These are phyloP conservation scores for Phalanger gymnotis DNA, from an alignment of 2,797 vertebrate genomes.

Conservation along the genomic window DNA sequence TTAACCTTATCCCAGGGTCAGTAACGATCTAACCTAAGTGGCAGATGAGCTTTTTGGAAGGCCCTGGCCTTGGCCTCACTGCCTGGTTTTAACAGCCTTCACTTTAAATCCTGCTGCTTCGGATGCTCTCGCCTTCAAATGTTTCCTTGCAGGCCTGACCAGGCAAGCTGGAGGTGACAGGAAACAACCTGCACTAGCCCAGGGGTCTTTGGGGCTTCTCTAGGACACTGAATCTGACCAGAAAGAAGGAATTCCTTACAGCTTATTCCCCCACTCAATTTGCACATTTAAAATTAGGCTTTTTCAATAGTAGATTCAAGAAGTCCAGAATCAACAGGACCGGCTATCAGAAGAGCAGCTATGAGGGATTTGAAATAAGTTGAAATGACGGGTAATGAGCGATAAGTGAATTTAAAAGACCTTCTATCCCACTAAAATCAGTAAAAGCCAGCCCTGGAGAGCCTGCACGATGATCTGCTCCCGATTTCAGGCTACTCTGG, in stretches of 20 bases:
- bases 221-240: slow-evolving; percentile 3
- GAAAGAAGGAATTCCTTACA: slow-evolving; percentile 9
- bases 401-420: slow-evolving; percentile 59
- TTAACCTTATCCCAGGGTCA: background rate
- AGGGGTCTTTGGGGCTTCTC: slow-evolving; percentile 41
- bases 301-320: slow-evolving; percentile 45
- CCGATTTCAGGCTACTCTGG: slow-evolving; percentile 55
- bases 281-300: slow-evolving; percentile 38
- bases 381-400: slow-evolving; percentile 4
- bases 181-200: background rate
- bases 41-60: background rate
- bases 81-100: background rate
- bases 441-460: slow-evolving; percentile 42
- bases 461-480: slow-evolving; percentile 53
- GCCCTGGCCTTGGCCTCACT: background rate
- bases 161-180: background rate
- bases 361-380: slow-evolving; percentile 42
- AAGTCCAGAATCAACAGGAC: slow-evolving; percentile 48
- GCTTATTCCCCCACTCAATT: slow-evolving; percentile 21
- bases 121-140: background rate
- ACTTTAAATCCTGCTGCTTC: background rate
- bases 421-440: slow-evolving; percentile 52
- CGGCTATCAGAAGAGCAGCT: slow-evolving; percentile 19
- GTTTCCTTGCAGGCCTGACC: slow-evolving; percentile 13
- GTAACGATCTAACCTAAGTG: slow-evolving; percentile 23